A percentile compares a stretch with the other conserved stretches of the same genome.
Conservation (phyloP, 2,113 vertebrate genomes). For the Brachionichthys hirsutus region DNA sequence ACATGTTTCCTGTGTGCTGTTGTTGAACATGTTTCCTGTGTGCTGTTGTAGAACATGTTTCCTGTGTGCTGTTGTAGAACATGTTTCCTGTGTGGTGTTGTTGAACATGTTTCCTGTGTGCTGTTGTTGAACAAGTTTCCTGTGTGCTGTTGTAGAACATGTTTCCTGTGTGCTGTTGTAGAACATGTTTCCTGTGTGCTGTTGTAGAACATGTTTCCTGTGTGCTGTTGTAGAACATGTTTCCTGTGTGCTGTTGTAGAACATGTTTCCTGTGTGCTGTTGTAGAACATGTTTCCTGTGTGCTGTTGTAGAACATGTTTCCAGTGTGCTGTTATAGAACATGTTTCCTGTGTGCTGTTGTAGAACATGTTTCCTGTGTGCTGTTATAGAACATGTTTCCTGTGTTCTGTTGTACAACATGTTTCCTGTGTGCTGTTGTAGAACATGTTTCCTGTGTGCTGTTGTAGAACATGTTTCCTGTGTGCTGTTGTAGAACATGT, state of each 20-base stretch:
- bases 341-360: slow-evolving; percentile 24
- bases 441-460: no score
- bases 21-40: no score
- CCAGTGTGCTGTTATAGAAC: slow-evolving; percentile 4
- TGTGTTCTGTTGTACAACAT: neutral
- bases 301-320: no score
- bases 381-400: no score
- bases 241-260: neutral
- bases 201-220: slow-evolving; percentile 21
- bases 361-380: slow-evolving; percentile 23
- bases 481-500: no score
- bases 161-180: slow-evolving; percentile 30
- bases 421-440: slow-evolving; percentile 30
- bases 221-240: no score
- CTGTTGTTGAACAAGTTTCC: no score
- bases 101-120: slow-evolving; percentile 23
- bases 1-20: slow-evolving; percentile 26
- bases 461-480: slow-evolving; percentile 21
- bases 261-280: slow-evolving; percentile 26
- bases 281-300: slow-evolving; percentile 23
- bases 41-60: slow-evolving; percentile 14
- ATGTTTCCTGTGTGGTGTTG: no score
- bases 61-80: slow-evolving; percentile 22
- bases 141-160: slow-evolving; percentile 1
- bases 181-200: no score